phyloP scores from a whole-genome alignment of 2,797 vertebrate species.

The Chloroceryle inda region DNA sequence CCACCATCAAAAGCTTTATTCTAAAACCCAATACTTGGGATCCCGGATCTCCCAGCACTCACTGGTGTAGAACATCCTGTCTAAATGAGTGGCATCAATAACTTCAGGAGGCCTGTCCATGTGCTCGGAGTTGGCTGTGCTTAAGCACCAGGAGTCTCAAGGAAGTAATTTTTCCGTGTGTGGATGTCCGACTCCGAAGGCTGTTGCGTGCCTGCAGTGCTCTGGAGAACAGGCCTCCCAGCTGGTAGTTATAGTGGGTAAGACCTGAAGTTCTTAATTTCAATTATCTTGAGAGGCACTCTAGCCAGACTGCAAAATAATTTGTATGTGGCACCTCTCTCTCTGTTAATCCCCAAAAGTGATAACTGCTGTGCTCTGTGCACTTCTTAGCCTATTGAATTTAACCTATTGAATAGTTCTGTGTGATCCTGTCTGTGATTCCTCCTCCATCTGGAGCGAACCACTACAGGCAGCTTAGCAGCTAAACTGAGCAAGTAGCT shows the following conservation, averaged over 20 bases:
- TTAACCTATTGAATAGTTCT: not conserved
- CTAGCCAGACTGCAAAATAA: not conserved
- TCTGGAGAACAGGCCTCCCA: not conserved
- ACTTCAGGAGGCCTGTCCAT: not conserved
- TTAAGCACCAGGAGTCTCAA: not conserved
- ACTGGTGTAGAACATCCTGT: not conserved
- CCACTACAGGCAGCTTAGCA: not conserved
- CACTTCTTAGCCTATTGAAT: not conserved
- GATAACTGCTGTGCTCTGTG: not conserved
- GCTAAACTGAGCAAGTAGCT: not conserved
- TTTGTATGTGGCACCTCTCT: not conserved
- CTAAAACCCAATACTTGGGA: not conserved
- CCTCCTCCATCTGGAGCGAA: not conserved
- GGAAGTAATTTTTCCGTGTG: not conserved
- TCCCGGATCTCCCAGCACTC: not conserved
- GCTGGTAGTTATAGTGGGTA: not conserved
- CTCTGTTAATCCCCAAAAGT: not conserved
- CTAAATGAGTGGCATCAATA: not conserved
- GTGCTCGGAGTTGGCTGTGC: not conserved
- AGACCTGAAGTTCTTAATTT: not conserved
- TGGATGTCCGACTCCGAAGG: not conserved
- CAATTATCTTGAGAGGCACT: not conserved
- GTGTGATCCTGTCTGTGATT: not conserved
- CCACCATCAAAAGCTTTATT: not conserved
- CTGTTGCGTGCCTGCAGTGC: fast-evolving